phyloP scores from a whole-genome alignment of 2,113 vertebrate genomes.

The Esox niger region DNA sequence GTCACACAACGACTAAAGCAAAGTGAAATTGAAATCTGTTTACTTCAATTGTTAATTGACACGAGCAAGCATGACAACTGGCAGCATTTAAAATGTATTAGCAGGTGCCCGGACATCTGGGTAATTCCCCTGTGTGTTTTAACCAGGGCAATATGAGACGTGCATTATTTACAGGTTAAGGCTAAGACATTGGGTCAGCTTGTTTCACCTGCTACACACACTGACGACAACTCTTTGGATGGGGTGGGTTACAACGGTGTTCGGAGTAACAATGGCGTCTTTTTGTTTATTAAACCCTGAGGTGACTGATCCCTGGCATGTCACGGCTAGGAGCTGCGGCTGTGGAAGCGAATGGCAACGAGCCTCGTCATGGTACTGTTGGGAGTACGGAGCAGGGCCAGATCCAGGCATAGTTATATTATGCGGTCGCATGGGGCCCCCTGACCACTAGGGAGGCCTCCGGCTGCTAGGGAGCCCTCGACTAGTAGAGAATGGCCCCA shows the following conservation, averaged over 20 bases:
- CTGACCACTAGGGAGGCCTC: too few species aligned
- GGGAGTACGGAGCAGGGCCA: too few species aligned
- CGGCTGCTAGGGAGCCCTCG: too few species aligned
- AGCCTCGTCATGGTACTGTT: too few species aligned
- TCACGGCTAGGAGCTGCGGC: conserved; percentile 29
- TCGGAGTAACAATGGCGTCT: conserved; percentile 30
- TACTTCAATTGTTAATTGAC: conserved; percentile 59
- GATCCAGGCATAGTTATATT: too few species aligned
- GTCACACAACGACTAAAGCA: conserved; percentile 37
- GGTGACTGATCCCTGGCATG: conserved; percentile 40
- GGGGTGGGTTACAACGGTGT: neutral
- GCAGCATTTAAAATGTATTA: conserved; percentile 54
- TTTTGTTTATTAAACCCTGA: conserved; percentile 58
- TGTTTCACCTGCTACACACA: neutral
- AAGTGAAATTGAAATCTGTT: conserved; percentile 56
- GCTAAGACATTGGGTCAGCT: neutral
- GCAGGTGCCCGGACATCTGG: conserved; percentile 66
- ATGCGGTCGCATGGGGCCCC: too few species aligned
- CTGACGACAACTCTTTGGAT: neutral
- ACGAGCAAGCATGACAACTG: conserved; percentile 53
- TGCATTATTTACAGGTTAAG: conserved; percentile 39
- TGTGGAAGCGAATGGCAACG: conserved; percentile 43
- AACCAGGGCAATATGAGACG: conserved; percentile 9
- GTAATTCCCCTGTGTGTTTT: conserved; percentile 30
- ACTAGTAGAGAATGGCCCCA: too few species aligned